Percentiles rank a stretch among this genome's conserved stretches.
These are phyloP conservation scores for Podarcis siculus DNA, from an alignment of 2,797 vertebrate genomes.

Conservation along the genomic window DNA sequence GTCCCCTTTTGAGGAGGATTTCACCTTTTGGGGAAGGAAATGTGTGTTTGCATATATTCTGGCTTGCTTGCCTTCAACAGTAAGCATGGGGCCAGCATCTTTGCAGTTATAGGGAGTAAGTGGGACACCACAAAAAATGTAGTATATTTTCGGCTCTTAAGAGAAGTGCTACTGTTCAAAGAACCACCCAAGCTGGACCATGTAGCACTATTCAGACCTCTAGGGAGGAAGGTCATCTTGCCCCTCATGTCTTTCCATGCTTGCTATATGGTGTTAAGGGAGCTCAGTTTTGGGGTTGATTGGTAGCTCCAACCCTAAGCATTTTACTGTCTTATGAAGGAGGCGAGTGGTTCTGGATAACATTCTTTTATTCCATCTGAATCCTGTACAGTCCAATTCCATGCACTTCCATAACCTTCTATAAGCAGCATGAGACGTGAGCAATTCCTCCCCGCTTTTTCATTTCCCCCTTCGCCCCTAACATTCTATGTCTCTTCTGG, in stretches of 20 bases:
- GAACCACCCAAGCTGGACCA: neutral
- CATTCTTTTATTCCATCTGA: neutral
- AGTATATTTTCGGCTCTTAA: neutral
- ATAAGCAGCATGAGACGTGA: neutral
- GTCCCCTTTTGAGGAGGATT: neutral
- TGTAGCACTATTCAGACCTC: neutral
- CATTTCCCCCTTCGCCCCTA: neutral
- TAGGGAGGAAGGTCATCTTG: neutral
- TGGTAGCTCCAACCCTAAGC: neutral
- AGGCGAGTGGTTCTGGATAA: neutral
- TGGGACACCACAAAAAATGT: neutral
- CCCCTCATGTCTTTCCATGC: neutral
- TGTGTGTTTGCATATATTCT: neutral
- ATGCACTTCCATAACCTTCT: no score
- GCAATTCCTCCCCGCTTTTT: neutral
- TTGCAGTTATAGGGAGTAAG: neutral
- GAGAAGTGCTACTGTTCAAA: neutral
- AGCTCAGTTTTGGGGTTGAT: neutral
- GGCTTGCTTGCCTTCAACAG: neutral
- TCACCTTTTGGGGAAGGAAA: neutral
- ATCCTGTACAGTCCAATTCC: neutral
- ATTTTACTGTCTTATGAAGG: neutral
- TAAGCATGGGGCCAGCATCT: no score
- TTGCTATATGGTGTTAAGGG: neutral
- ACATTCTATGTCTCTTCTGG: neutral